Evolutionary conservation across 2,113 vertebrate species (phyloP), one percentile per base, ranked within the genome.

Genomic region (Gymnocephalus cernua): DNA sequence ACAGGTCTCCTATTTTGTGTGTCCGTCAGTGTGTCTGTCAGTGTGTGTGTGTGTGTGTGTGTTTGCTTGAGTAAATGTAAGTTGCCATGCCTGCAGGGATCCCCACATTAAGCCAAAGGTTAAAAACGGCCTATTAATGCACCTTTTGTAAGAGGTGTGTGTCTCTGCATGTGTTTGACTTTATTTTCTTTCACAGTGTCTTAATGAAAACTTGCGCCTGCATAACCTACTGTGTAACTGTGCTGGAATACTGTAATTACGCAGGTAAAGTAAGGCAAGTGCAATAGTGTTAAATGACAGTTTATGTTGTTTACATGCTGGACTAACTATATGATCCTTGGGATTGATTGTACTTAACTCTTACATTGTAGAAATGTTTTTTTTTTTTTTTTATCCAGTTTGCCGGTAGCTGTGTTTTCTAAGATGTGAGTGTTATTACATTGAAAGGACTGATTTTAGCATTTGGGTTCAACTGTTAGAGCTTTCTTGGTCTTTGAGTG

Each of bases 21-120:
- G 45, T 27, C 47, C 78, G 64, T 51, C 44, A 11, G n/a, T 64
- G 56, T 74, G 63, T 64, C 13, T 48, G 47, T 48, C 35, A 9
- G 14, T 57, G 32, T 38, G 23, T 61, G 62, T 63, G 62, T 70
- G 62, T 70, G 38, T 71, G 64, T 59, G 45, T 48, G 7, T 58
- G 32, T 81, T 79, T 70, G 58, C 56, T 59, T 62, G 56, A 79
- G 48, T 77, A 32, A 82, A 53, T 63, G 64, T 58, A 50, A 53
- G 73, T 41, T 75, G 78, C n/a, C 66, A 25, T 41, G 74, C 63
- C 81, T 83, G 71, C 74, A 56, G 79, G 77, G 45, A 71, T 57
- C 50, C 61, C 29, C 53, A 48, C 76, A 71, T 38, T 25, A 51
- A 61, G 62, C 66, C 51, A 69, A 38, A 50, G 81, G 70, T 66